phyloP scores from a whole-genome alignment of 2,797 vertebrate genomes.

The Epinephelus awoara region DNA sequence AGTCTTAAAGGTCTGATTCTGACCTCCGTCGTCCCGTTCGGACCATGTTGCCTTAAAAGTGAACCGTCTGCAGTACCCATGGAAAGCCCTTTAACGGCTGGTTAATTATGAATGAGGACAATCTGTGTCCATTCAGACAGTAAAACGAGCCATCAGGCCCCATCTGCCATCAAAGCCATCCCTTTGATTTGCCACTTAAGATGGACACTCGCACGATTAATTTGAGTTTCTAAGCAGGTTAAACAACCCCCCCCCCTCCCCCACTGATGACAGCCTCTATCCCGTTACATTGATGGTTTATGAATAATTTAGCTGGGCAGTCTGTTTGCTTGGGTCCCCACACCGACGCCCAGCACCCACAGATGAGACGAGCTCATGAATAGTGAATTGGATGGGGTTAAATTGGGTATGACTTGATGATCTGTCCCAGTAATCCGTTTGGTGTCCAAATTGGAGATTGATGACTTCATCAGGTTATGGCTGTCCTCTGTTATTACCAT shows the following conservation, averaged over 20 bases:
- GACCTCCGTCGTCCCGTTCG: conserved; percentile 42
- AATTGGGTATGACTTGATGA: conserved; percentile 73
- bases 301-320: conserved; percentile 83
- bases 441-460: conserved; percentile 69
- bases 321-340: conserved; percentile 69
- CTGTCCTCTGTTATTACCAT: conserved; percentile 52
- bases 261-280: conserved; percentile 72
- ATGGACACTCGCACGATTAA: conserved; percentile 77
- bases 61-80: conserved; percentile 77
- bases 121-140: conserved; percentile 87
- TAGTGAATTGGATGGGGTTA: conserved; percentile 71
- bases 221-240: conserved; percentile 81
- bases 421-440: conserved; percentile 67
- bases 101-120: conserved; percentile 91
- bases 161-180: conserved; percentile 85
- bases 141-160: conserved; percentile 82
- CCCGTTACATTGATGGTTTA: conserved; percentile 73
- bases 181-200: conserved; percentile 82
- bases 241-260: conserved; percentile 74
- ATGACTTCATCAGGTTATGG: conserved; percentile 67
- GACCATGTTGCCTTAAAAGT: conserved; percentile 53
- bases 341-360: conserved; percentile 42
- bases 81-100: conserved; percentile 77
- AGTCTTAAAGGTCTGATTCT: conserved; percentile 26
- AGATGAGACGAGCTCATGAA: conserved; percentile 77